A percentile compares a stretch with the other conserved stretches of the same genome.
Evolutionary conservation across 2,797 vertebrate species (phyloP).

Genomic region (Acrossocheilus fasciatus): DNA sequence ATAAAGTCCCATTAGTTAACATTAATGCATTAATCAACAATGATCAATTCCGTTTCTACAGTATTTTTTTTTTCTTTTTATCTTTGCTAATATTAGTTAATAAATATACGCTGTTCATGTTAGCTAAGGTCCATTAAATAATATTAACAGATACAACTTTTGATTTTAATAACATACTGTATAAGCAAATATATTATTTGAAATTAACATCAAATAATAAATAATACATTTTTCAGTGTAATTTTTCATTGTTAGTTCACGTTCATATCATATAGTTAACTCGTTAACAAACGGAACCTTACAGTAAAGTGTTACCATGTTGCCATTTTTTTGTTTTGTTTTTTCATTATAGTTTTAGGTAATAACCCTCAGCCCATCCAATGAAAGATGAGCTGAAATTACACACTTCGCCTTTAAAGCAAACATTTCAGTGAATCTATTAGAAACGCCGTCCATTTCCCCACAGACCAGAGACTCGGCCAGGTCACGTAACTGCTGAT

Average conservation of each 20-base stretch:
- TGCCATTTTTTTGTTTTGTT: neutral
- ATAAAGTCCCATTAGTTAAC: no score
- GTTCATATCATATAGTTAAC: neutral
- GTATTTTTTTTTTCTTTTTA: no score
- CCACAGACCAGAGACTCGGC: neutral
- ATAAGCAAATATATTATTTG: neutral
- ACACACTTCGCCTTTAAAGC: neutral
- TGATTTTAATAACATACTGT: neutral
- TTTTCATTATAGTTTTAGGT: neutral
- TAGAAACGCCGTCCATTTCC: constrained; percentile 16
- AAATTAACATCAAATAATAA: neutral
- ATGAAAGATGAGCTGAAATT: neutral
- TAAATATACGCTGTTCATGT: neutral
- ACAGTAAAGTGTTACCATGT: neutral
- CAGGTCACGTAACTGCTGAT: constrained; percentile 33
- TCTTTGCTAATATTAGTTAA: neutral
- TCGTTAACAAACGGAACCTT: neutral
- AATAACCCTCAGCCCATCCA: no score
- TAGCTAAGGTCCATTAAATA: neutral
- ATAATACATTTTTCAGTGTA: neutral
- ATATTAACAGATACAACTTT: neutral
- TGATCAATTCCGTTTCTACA: no score
- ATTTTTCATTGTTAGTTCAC: neutral
- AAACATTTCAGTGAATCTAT: constrained; percentile 20
- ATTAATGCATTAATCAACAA: no score